Evolutionary conservation across 2,888 invertebrate genomes (phyloP).

Genomic region (Agonopterix alstromeriana): DNA sequence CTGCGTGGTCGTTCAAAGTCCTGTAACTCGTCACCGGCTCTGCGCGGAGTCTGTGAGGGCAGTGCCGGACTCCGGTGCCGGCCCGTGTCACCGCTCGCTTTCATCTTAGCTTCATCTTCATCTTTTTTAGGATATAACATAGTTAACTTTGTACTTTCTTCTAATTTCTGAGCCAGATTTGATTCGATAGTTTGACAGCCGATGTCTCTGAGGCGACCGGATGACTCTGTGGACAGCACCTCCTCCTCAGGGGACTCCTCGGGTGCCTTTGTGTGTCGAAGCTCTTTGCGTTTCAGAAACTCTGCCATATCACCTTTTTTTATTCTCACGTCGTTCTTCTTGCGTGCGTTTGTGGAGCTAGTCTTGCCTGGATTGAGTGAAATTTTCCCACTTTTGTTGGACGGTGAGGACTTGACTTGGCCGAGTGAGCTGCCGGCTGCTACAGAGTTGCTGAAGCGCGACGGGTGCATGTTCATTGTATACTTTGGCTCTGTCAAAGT

Average conservation of each 20-base stretch:
- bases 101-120: constrained; percentile 49
- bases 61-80: constrained; percentile 28
- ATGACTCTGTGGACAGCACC: constrained; percentile 41
- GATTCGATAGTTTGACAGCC: constrained; percentile 65
- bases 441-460: constrained; percentile 35
- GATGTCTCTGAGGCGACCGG: constrained; percentile 50
- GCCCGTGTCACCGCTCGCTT: constrained; percentile 57
- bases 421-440: constrained; percentile 35
- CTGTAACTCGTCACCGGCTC: constrained; percentile 40
- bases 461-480: constrained; percentile 38
- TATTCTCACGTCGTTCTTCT: constrained; percentile 40
- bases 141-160: constrained; percentile 59
- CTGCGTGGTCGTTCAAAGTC: constrained; percentile 52
- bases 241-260: constrained; percentile 44
- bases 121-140: constrained; percentile 66
- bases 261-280: constrained; percentile 35
- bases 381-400: constrained; percentile 50
- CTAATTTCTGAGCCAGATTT: constrained; percentile 47
- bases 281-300: constrained; percentile 57
- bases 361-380: constrained; percentile 47
- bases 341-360: constrained; percentile 41
- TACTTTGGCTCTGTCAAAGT: constrained; percentile 64
- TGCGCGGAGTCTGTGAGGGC: constrained; percentile 26
- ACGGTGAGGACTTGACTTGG: constrained; percentile 56
- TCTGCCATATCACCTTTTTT: constrained; percentile 71